These are phyloP conservation scores for Dioctria rufipes DNA, from an alignment of 2,888 invertebrate genomes.

Conservation along the genomic window DNA sequence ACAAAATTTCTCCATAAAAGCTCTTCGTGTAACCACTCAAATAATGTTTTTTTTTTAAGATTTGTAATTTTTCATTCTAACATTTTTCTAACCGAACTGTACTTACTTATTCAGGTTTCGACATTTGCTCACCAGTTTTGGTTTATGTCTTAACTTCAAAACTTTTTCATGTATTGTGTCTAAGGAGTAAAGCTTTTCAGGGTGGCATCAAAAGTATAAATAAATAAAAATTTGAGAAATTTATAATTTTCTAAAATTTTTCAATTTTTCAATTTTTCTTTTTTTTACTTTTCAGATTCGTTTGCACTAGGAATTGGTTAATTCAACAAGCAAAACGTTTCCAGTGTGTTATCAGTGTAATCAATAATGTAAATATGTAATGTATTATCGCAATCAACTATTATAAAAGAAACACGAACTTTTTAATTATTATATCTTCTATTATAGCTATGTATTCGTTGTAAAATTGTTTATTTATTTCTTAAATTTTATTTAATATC, in stretches of 20 bases:
- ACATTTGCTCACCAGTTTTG: no score
- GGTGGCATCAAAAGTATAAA: neutral
- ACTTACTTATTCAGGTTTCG: no score
- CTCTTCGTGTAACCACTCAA: no score
- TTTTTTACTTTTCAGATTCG: slow-evolving; percentile 30
- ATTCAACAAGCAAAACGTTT: neutral
- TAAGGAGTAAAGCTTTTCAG: neutral
- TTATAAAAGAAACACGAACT: neutral
- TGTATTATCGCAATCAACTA: slow-evolving; percentile 30
- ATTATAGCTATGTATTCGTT: slow-evolving; percentile 27
- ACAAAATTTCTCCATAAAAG: no score
- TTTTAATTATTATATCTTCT: neutral
- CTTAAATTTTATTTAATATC: slow-evolving; percentile 37
- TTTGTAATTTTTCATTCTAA: no score
- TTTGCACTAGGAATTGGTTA: slow-evolving; percentile 29
- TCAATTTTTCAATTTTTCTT: neutral
- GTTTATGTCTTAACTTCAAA: no score
- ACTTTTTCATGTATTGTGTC: no score
- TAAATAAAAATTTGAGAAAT: neutral
- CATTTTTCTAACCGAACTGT: no score
- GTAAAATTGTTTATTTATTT: slow-evolving; percentile 51
- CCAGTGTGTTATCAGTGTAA: neutral
- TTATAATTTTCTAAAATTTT: neutral
- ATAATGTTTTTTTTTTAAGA: no score
- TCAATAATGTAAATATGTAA: slow-evolving; percentile 28